Evolutionary conservation across 2,888 invertebrate species (phyloP), one percentile per base, ranked within the genome.

Genomic region (Carpatolechia fugitivella): DNA sequence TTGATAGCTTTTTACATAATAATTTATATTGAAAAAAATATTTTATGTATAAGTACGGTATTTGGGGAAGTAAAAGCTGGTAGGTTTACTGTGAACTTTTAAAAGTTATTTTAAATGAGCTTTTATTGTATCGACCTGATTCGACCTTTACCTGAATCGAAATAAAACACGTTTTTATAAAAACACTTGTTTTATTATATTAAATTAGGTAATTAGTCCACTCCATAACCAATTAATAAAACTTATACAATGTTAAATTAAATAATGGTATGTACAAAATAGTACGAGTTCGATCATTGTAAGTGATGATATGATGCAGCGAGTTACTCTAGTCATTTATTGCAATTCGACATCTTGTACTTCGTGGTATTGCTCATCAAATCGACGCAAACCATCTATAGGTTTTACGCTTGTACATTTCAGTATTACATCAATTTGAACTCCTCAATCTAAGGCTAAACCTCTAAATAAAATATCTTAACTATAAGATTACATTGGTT

Each of bases 351-450:
- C 56, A 67, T 71, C 70, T 83, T 82, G 85, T 84, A 83, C 79
- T 81, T 78, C 62, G 69, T 72, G 78, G 76, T 85, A 83, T 82
- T 82, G 82, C 85, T 83, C 74, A 74, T 77, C 72, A 69, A 70
- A 69, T 74, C 44, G 55, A 61, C 59, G 66, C 75, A 75, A 77
- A 78, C 74, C 57, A 62, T 60, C 3, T 56, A 52, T 6, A 24
- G 24, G 75, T 72, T 77, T 72, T 70, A 71, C 60, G 63, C 64
- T 76, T 80, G 76, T 78, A 78, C 74, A 69, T 75, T 65, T 64
- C 55, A 55, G 48, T 58, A 55, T 38, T 58, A 73, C 69, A 73
- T 69, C 64, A 72, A 75, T 78, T 76, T 78, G 71, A 77, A 78
- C 78, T 75, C 73, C 63, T 66, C 65, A 61, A 66, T 64, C 68